Evolutionary conservation across 2,113 vertebrate genomes (phyloP), one percentile per base, ranked within the genome.

Genomic region (Entelurus aequoreus): DNA sequence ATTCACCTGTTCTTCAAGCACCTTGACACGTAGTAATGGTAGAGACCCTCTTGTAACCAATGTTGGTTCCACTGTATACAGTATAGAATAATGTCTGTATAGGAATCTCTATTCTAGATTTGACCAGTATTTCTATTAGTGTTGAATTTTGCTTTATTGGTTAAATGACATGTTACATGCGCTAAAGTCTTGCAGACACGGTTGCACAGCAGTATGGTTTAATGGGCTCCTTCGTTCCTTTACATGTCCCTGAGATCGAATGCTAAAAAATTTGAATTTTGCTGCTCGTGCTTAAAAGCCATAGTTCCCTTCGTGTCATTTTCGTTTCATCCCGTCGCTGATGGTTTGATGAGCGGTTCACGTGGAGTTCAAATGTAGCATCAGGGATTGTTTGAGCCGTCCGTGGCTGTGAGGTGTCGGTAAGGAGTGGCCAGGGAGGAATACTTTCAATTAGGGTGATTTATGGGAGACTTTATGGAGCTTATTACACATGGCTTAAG

Each of bases 401-500:
- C 66, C 19, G 47, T 90, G 91, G 92, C 88, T 92, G 88, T 48
- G 89, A 91, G 91, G 92, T 91, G 91, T 92, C 92, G 92, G 90
- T 91, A 91, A 94, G 93, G 92, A 92, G 92, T 87, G 87, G 92
- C 93, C 90, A 92, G 89, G 90, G 84, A 85, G 92, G 90, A 91
- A 92, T 89, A 92, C 93, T 84, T 90, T 94, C 93, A 96, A 95
- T 97, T 96, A 97, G 91, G 93, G 92, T 95, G 94, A 97, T 97
- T 94, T 93, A 96, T 94, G 92, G 90, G 89, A 90, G 87, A 94
- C 90, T 92, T 93, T 90, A 93, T 81, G 82, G 79, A 76, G 83
- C 71, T 84, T 86, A 80, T 85, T 86, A 77, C 58, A 61, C 83
- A 74, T 83, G 76, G 78, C 57, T 74, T 74, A 68, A 76, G 70